Evolutionary conservation across 92 coral and sea anemone species (phyloP).

Genomic region (Muricea muricata): DNA sequence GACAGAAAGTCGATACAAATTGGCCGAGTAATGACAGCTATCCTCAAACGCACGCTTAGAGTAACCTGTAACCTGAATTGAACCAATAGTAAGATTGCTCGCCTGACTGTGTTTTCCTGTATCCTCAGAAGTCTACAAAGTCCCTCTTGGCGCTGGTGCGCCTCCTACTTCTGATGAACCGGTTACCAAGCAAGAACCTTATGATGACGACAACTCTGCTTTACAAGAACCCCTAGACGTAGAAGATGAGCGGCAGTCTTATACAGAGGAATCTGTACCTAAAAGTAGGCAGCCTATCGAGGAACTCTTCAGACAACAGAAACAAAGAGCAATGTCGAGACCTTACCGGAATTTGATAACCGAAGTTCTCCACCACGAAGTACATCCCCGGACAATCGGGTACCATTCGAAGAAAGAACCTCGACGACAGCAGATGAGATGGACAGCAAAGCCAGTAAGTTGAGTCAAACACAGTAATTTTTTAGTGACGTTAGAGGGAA

Average conservation of each 20-base stretch:
- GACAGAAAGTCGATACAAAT: too few species aligned
- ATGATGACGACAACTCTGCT: not conserved
- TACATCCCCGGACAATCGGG: constrained; percentile 33
- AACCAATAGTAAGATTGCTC: too few species aligned
- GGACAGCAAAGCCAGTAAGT: constrained; percentile 33
- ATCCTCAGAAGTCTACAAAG: constrained; percentile 37
- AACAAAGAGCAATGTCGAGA: constrained; percentile 15
- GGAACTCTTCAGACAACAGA: not conserved
- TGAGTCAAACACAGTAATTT: too few species aligned
- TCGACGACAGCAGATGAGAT: constrained; percentile 24
- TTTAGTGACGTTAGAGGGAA: too few species aligned
- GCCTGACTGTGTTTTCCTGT: too few species aligned
- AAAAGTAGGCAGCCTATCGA: not conserved
- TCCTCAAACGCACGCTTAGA: too few species aligned
- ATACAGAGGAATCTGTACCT: not conserved
- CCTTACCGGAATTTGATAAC: constrained; percentile 5
- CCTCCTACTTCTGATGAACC: constrained; percentile 23
- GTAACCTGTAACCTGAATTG: too few species aligned
- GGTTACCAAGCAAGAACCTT: not conserved
- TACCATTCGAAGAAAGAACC: constrained; percentile 5
- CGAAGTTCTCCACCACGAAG: constrained; percentile 39
- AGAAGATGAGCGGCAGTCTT: not conserved
- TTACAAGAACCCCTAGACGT: not conserved
- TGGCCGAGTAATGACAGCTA: too few species aligned
- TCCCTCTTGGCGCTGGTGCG: constrained; percentile 39